These are phyloP conservation scores for Phenganax marumi DNA, from an alignment of 92 coral and sea anemone species.

Conservation along the genomic window DNA sequence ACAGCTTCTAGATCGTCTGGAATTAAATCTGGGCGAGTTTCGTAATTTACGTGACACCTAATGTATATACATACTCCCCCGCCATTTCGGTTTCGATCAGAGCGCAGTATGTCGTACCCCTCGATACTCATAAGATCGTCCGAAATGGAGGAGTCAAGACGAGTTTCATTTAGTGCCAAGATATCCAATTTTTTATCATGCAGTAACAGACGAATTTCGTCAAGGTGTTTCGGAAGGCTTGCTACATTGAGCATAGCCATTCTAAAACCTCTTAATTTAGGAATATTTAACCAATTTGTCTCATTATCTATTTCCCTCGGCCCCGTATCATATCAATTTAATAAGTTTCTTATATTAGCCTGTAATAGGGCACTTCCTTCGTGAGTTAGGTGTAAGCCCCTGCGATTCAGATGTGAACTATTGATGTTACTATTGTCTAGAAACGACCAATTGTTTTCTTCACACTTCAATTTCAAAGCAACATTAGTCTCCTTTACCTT, in stretches of 20 bases:
- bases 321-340: background rate
- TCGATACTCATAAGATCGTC: too few species aligned
- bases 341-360: background rate
- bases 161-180: too few species aligned
- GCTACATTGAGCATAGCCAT: slow-evolving; percentile 38
- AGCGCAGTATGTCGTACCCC: too few species aligned
- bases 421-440: slow-evolving; percentile 20
- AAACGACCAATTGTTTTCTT: slow-evolving; percentile 3
- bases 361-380: slow-evolving; percentile 5
- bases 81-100: too few species aligned
- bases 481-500: slow-evolving; percentile 19
- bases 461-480: slow-evolving; percentile 19
- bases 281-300: slow-evolving; percentile 21
- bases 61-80: too few species aligned
- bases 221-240: too few species aligned
- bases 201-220: too few species aligned
- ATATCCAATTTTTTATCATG: too few species aligned
- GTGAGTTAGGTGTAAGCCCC: background rate
- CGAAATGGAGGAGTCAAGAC: too few species aligned
- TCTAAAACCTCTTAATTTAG: slow-evolving; percentile 29
- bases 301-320: slow-evolving; percentile 6
- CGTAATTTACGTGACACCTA: too few species aligned
- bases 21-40: too few species aligned
- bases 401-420: background rate
- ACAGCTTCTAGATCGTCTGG: too few species aligned